Base-by-base conservation (phyloP, 2,113 vertebrate species). In the Xiphophorus couchianus region DNA sequence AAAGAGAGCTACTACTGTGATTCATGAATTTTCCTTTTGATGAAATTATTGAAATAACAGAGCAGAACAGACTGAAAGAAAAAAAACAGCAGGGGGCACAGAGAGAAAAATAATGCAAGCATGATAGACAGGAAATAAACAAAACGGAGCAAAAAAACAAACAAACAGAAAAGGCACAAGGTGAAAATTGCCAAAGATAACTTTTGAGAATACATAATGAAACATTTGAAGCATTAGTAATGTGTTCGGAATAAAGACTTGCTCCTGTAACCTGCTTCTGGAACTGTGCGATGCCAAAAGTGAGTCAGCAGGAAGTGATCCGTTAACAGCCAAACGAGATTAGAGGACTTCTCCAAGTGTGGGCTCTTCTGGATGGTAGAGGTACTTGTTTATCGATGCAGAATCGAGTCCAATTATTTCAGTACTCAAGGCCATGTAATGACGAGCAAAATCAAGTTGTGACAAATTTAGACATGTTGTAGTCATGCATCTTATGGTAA, bases 1-100 rank as follows among this genome's bases (percentile, higher is more conserved):
- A 39, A 1, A 73, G 15, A 76, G 70, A 70, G 71, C 64, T 9
- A 54, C 27, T 0, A 33, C 35, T 22, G 29, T 73, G 66, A 73
- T 61, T 69, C 78, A 82, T 29, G n/a, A 37, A 30, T 13, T 17
- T 27, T 68, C 37, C 15, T 33, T 51, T 19, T 28, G 35, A 78
- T 25, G 37, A 31, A 71, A 25, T 1, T 28, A 17, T 0, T 54
- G 44, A 65, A 48, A 29, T 39, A 33, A 1, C 19, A 28, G 33
- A 72, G 39, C 31, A 33, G 37, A 71, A 78, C 6, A 31, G 62
- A 9, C 48, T 63, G 42, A 73, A 62, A 67, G 30, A 12, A n/a
- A 58, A 31, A 51, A n/a, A 58, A 31, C 48, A 65, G 39, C 67
- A 29, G 69, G 68, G 13, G 60, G 8, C 27, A 8, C 5, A 3